These are phyloP conservation scores for Mugil cephalus DNA, from an alignment of 2,113 vertebrate species.

Conservation along the genomic window DNA sequence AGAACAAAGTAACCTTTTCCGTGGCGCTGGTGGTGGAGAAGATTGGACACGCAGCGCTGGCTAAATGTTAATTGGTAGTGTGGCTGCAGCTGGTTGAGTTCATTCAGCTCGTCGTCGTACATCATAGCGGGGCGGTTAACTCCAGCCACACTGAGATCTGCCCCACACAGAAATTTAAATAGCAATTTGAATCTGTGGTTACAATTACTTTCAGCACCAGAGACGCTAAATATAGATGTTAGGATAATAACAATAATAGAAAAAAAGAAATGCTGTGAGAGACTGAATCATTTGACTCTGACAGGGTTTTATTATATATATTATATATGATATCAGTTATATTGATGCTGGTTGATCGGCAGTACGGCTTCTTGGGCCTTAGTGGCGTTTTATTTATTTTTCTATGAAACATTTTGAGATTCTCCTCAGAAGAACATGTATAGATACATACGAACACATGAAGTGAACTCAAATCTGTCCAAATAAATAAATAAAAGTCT, in stretches of 20 bases:
- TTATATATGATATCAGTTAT: no score
- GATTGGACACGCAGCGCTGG: background rate
- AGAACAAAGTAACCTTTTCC: background rate
- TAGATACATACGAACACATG: no score
- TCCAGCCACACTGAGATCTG: background rate
- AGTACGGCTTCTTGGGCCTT: no score
- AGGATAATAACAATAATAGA: rapidly evolving
- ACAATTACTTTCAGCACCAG: conserved; percentile 14
- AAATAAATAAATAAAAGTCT: no score
- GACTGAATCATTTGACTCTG: background rate
- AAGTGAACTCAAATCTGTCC: no score
- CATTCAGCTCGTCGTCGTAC: conserved; percentile 1
- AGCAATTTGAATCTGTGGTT: background rate
- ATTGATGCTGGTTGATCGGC: no score
- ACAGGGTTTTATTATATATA: no score
- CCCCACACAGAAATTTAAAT: no score
- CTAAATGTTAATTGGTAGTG: conserved; percentile 5
- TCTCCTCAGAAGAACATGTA: no score
- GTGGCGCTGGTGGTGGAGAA: background rate
- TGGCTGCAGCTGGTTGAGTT: conserved; percentile 17
- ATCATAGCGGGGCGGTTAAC: conserved; percentile 23
- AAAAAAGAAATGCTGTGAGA: background rate
- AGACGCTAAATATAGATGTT: conserved; percentile 12
- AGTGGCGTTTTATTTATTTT: no score
- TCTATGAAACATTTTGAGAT: no score